Conservation (phyloP, 92 coral and sea anemone genomes). For the Paramuricea clavata region DNA sequence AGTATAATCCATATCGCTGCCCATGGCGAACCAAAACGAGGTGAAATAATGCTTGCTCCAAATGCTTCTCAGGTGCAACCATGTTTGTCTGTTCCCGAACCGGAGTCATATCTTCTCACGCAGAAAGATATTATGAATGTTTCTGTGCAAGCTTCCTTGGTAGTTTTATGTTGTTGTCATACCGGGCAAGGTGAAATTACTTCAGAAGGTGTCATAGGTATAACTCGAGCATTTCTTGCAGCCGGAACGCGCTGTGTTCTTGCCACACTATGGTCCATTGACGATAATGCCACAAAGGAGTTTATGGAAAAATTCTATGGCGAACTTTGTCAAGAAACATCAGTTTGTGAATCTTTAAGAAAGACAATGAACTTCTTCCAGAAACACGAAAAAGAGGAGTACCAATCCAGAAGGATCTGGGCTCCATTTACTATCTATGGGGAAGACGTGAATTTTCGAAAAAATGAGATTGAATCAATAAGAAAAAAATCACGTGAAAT, state of each 20-base stretch:
- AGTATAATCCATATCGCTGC: constrained; percentile 51
- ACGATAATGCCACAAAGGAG: constrained; percentile 42
- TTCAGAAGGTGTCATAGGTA: constrained; percentile 67
- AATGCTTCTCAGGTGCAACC: constrained; percentile 38
- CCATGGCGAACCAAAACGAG: constrained; percentile 60
- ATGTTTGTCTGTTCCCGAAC: constrained; percentile 5
- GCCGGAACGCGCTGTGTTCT: constrained; percentile 45
- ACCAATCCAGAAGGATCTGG: constrained; percentile 23
- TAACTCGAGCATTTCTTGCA: constrained; percentile 39
- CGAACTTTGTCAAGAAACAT: constrained; percentile 34
- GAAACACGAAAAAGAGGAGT: no score
- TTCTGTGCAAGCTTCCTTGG: constrained; percentile 48
- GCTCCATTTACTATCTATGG: constrained; percentile 67
- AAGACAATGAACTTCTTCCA: neutral
- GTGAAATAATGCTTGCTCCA: constrained; percentile 69
- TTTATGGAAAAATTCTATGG: constrained; percentile 61
- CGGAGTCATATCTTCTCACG: constrained; percentile 49
- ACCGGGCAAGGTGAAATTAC: constrained; percentile 47
- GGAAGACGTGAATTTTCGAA: constrained; percentile 53
- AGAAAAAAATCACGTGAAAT: constrained; percentile 6
- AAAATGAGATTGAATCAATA: constrained; percentile 42
- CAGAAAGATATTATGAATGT: constrained; percentile 46
- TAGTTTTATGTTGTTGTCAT: constrained; percentile 67
- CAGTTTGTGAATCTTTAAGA: constrained; percentile 50
- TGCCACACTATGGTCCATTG: constrained; percentile 65